Base-by-base conservation (phyloP, 1,140 invertebrate species). In the Cataglyphis hispanica region DNA sequence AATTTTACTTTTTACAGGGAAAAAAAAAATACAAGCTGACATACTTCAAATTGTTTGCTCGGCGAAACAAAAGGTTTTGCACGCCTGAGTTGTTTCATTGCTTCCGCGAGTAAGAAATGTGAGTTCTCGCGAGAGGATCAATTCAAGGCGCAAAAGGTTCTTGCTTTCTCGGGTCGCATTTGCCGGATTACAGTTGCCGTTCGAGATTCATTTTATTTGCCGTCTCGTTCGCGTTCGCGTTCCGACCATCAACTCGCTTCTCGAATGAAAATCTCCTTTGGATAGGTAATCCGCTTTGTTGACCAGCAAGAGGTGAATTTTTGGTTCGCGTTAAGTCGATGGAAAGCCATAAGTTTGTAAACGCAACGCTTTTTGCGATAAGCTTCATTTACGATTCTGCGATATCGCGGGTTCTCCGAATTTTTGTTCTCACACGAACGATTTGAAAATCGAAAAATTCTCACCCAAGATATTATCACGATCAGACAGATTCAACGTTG, bases 241-340 rank as follows among this genome's bases (percentile, higher is more conserved):
- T 83, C 67, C 72, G 60, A 60, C 78, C 67, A 60, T 83, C 58
- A 37, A 60, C 67, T 60, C 67, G 7, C 43, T 72, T 19, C 56
- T 46, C 66, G 31, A 50, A n/a, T 10, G 78, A 83, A 83, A 83
- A 83, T 83, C 78, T 83, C n/a, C 40, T 83, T 83, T 46, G 37
- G 67, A 74, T 83, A 60, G 40, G 53, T 83, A 74, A 83, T 83
- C 78, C 78, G 78, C 67, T 83, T 83, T 83, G 78, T 83, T 83
- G 67, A 83, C 78, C 78, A 31, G 67, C 40, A 74, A 74, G 53
- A 72, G 40, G 37, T 4, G 78, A 72, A 74, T 74, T 83, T 81
- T 60, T 40, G 67, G 27, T 46, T 22, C 13, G 34, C 67, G 37
- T 0, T 37, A 60, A 74, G 72, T 74, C 78, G 4, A 10, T 1